These are phyloP conservation scores for Oryzias melastigma DNA, from an alignment of 2,113 vertebrate species.

Conservation along the genomic window DNA sequence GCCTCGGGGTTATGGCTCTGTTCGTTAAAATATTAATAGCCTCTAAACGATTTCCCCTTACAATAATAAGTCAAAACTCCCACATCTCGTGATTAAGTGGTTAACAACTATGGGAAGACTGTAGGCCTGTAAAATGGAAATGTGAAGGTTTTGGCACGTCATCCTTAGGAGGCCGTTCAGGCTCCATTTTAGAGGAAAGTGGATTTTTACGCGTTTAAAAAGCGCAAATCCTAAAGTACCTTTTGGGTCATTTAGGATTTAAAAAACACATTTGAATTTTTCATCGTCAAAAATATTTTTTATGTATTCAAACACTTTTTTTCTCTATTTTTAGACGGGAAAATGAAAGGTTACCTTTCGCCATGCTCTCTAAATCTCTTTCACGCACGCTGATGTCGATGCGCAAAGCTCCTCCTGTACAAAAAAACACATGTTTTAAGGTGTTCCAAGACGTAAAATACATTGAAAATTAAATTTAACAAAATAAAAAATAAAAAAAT, in stretches of 20 bases:
- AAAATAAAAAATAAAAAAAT: conserved; percentile 24
- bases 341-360: conserved; percentile 84
- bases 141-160: conserved; percentile 43
- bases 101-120: conserved; percentile 70
- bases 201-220: conserved; percentile 3
- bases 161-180: conserved; percentile 39
- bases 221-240: neutral
- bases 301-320: too few species aligned
- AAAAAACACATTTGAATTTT: too few species aligned
- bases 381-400: conserved; percentile 85
- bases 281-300: too few species aligned
- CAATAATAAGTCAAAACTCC: conserved; percentile 75
- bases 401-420: conserved; percentile 82
- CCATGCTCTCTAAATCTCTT: conserved; percentile 91
- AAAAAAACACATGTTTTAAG: neutral
- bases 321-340: neutral
- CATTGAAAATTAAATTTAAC: conserved; percentile 19
- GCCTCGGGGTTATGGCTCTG: conserved; percentile 74
- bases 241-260: neutral
- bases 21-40: conserved; percentile 79
- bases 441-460: neutral
- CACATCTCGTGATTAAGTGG: conserved; percentile 74
- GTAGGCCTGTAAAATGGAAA: conserved; percentile 61
- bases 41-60: conserved; percentile 76
- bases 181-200: conserved; percentile 22